Base-by-base conservation (phyloP, 2,113 vertebrate species). In the Sander lucioperca region DNA sequence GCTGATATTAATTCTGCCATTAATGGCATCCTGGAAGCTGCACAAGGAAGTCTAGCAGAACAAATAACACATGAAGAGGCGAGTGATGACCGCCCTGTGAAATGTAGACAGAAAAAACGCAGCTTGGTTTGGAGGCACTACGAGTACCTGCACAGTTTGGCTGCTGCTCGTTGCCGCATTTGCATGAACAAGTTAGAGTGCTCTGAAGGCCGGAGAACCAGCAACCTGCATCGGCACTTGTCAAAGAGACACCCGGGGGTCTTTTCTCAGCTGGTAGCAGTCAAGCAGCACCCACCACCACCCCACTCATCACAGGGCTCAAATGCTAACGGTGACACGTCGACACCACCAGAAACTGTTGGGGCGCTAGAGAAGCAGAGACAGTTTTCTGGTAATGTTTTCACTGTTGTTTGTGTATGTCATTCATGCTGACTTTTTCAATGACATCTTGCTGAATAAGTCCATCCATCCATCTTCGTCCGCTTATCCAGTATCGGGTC, bases 101-200 rank as follows among this genome's bases (percentile, higher is more conserved):
- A 3, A 70, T 19, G 18, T 1, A 74, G 27, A 16, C 83, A 11
- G 14, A 73, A 65, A 4, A 88, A 82, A 64, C 87, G 88, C 56
- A 95, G 94, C 23, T 63, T 90, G 8, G 86, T 95, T 30, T 95
- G 95, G 95, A 89, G 61, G n/a, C 86, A 91, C 48, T 95, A 88
- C 36, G 79, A 91, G 25, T 86, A 74, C 4, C 66, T 94, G 74
- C 92, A 91, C 11, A 81, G 86, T 58, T 80, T 89, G 51, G 78
- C 65, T 1, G 84, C 79, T 59, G 92, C 89, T 4, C 78, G 87
- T 6, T 95, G 95, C 67, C 70, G 85, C 30, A 83, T 94, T 43
- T 95, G 95, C 66, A 91, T 83, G 77, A 93, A 94, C 80, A 94
- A 90, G 74, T 71, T 95, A 4, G 77, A 93, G 51, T 91, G 91